Conservation (phyloP, 2,113 vertebrate genomes). For the Xiphias gladius region DNA sequence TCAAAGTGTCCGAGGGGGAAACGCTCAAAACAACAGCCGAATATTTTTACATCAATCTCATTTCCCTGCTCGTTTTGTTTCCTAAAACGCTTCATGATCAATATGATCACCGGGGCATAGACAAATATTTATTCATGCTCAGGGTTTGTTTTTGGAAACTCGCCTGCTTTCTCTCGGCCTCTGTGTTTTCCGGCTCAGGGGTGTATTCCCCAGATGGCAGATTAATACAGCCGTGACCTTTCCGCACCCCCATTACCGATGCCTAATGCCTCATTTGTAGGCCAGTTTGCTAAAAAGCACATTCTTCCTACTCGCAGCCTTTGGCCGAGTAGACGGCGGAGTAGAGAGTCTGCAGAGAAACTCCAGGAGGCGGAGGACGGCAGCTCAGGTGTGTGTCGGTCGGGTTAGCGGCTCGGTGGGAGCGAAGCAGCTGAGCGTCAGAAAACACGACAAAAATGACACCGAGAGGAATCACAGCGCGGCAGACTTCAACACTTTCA, state of each 20-base stretch:
- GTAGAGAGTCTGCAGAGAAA: slow-evolving; percentile 20
- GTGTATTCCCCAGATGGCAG: slow-evolving; percentile 72
- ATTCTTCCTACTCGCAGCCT: slow-evolving; percentile 60
- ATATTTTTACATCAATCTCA: slow-evolving; percentile 72
- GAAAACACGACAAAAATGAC: slow-evolving; percentile 28
- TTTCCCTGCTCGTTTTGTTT: slow-evolving; percentile 59
- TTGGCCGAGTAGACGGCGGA: slow-evolving; percentile 34
- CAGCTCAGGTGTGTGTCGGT: slow-evolving; percentile 49
- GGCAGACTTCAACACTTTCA: slow-evolving; percentile 47
- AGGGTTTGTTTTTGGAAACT: slow-evolving; percentile 72
- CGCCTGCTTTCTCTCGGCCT: slow-evolving; percentile 43
- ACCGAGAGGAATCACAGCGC: slow-evolving; percentile 6
- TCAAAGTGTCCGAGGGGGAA: slow-evolving; percentile 21
- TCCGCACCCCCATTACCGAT: slow-evolving; percentile 77
- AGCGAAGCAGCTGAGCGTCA: slow-evolving; percentile 36
- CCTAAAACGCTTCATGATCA: slow-evolving; percentile 72
- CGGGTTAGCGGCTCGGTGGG: slow-evolving; percentile 34
- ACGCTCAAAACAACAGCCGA: slow-evolving; percentile 14
- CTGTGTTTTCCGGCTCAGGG: slow-evolving; percentile 49
- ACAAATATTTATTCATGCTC: slow-evolving; percentile 76
- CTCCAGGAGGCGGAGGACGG: background rate
- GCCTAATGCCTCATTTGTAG: slow-evolving; percentile 83
- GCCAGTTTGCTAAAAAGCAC: slow-evolving; percentile 69
- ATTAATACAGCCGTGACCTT: slow-evolving; percentile 83
- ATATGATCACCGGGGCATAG: slow-evolving; percentile 45